Base-by-base conservation (phyloP, 1,140 invertebrate species). In the Riptortus pedestris region DNA sequence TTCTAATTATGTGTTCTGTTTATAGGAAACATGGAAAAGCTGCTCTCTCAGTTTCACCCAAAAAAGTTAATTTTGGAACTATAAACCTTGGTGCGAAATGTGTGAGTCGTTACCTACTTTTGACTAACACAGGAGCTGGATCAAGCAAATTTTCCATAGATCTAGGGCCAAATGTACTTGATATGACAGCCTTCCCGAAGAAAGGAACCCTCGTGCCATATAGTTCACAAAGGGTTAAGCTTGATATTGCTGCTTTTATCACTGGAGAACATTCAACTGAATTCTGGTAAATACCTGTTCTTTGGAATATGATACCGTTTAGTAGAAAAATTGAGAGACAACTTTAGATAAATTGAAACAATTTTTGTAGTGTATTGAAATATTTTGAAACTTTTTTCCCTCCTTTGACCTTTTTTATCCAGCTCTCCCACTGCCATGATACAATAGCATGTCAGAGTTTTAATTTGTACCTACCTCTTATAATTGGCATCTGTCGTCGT, bases 71-170 rank as follows among this genome's bases (percentile, higher is more conserved):
- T 60, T 74, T 75, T 62, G 73, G 72, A 5, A 69, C 57, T 4
- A 67, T 76, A 0, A 71, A 76, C 26, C 33, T 72, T 18, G 71
- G 71, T 0, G 65, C 62, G 14, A 58, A 68, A 0, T 71, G 71
- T 12, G 62, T 63, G 5, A 66, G 68, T 7, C 69, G 69, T 63
- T 67, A 59, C 45, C 16, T 76, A 5, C 67, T 59, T 4, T 43
- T 76, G 4, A 55, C 14, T 1, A 76, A 75, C 31, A 31, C 62
- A 4, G 73, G 73, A 47, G 69, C 61, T 0, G 71, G 71, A 65
- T 70, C 66, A n/a, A 67, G 70, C 0, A 72, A 68, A 68, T 75
- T 71, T 63, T 66, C 64, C 1, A 65, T 76, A 20, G 73, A 75
- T 66, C 62, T 72, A 22, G 71, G 70, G 18, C 61, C 57, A 33